These are phyloP conservation scores for Leucoptera coffeella DNA, from an alignment of 2,888 invertebrate genomes.

Conservation along the genomic window DNA sequence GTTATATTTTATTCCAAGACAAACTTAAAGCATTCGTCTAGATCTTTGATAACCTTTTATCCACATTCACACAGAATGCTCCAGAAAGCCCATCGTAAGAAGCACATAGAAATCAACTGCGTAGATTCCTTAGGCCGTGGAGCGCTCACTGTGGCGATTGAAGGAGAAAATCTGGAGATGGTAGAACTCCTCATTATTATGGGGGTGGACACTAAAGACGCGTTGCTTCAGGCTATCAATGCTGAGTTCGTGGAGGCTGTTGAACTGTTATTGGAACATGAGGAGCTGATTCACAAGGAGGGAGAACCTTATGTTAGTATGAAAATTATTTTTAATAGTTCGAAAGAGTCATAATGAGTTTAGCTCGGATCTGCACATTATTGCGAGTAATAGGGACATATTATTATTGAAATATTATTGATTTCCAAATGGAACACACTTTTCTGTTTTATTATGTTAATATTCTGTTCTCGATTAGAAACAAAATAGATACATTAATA, in stretches of 20 bases:
- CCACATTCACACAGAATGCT: slow-evolving; percentile 52
- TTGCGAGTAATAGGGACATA: too few relatives aligned
- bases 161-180: slow-evolving; percentile 95
- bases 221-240: slow-evolving; percentile 85
- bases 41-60: background rate
- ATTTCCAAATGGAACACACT: too few relatives aligned
- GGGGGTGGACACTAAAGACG: slow-evolving; percentile 84
- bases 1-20: too few relatives aligned
- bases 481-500: too few relatives aligned
- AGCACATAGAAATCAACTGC: slow-evolving; percentile 79
- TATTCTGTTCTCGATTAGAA: too few relatives aligned
- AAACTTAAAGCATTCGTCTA: background rate
- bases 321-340: too few relatives aligned
- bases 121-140: slow-evolving; percentile 89
- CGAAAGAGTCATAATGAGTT: too few relatives aligned
- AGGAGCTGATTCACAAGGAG: slow-evolving; percentile 74
- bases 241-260: slow-evolving; percentile 96
- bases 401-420: too few relatives aligned
- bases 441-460: too few relatives aligned
- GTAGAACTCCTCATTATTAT: slow-evolving; percentile 82
- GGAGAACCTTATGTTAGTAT: slow-evolving; percentile 67
- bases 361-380: too few relatives aligned
- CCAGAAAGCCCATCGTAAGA: slow-evolving; percentile 61
- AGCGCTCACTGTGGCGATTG: slow-evolving; percentile 85
- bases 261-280: slow-evolving; percentile 83